Percentiles rank a stretch among this genome's conserved stretches.
Conservation (phyloP, 2,113 vertebrate species). For the Neotoma lepida region DNA sequence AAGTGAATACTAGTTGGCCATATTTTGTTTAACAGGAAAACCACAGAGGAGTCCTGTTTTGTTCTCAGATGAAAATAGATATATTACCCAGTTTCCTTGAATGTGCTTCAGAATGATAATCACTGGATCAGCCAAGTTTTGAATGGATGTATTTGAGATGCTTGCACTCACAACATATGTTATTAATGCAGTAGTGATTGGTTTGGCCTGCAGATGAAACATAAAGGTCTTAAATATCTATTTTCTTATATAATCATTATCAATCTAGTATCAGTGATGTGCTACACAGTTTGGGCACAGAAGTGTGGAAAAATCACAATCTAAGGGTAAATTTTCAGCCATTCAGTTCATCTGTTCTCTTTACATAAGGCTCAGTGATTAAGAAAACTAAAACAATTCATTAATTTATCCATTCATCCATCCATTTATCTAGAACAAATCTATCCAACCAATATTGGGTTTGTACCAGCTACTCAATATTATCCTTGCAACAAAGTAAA, state of each 20-base stretch:
- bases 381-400: not conserved
- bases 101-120: slow-evolving; percentile 87
- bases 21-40: slow-evolving; percentile 52
- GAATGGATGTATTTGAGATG: slow-evolving; percentile 84
- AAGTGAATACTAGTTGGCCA: slow-evolving; percentile 32
- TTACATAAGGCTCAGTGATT: slow-evolving; percentile 14
- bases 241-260: not conserved
- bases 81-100: slow-evolving; percentile 82
- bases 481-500: not conserved
- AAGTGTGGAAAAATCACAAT: slow-evolving; percentile 18
- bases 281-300: not conserved
- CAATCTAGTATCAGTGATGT: slow-evolving; percentile 41
- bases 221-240: not conserved
- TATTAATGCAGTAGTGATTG: slow-evolving; percentile 81
- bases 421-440: not conserved
- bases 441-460: not conserved
- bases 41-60: not conserved
- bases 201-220: slow-evolving; percentile 82
- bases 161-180: slow-evolving; percentile 92
- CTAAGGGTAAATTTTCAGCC: slow-evolving; percentile 2
- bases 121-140: slow-evolving; percentile 86
- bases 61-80: slow-evolving; percentile 48
- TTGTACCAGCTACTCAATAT: not conserved
- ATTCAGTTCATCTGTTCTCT: slow-evolving; percentile 8
- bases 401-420: not conserved